phyloP scores from a whole-genome alignment of 2,888 invertebrate genomes.

The Pristionchus maxplancki region DNA sequence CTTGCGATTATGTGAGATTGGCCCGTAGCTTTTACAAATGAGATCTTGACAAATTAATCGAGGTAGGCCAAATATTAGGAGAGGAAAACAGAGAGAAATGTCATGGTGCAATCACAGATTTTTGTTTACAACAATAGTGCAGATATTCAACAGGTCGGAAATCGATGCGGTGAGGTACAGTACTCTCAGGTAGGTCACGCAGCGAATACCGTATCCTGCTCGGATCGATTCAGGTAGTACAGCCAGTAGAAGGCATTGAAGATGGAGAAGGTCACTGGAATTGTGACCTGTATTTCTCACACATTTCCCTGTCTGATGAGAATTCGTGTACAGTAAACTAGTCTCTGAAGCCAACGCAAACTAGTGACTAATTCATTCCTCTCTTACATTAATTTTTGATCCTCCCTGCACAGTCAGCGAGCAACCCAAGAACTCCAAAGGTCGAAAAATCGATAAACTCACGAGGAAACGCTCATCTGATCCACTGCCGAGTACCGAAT shows the following conservation, averaged over 20 bases:
- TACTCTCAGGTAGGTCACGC: slow-evolving; percentile 7
- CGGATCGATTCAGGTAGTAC: slow-evolving; percentile 65
- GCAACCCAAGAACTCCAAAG: too few relatives aligned
- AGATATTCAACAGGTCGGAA: too few relatives aligned
- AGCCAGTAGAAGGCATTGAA: slow-evolving; percentile 72
- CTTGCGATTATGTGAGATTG: neutral
- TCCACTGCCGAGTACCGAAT: slow-evolving; percentile 63
- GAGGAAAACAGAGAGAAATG: neutral
- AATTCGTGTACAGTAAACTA: too few relatives aligned
- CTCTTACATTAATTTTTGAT: too few relatives aligned
- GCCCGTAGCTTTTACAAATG: neutral
- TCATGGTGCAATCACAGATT: neutral
- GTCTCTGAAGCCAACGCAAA: too few relatives aligned
- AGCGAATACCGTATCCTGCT: neutral
- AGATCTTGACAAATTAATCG: neutral
- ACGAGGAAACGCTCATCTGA: slow-evolving; percentile 70
- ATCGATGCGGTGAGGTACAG: neutral
- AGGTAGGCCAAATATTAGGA: neutral
- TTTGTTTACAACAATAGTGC: neutral
- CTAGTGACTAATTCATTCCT: too few relatives aligned
- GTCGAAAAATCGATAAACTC: slow-evolving; percentile 47
- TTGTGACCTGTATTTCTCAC: neutral
- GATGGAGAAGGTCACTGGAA: slow-evolving; percentile 66
- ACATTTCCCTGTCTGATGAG: too few relatives aligned
- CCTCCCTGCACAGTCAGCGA: too few relatives aligned